Evolutionary conservation across 2,888 invertebrate species (phyloP), one percentile per base, ranked within the genome.

Genomic region (Dioctria rufipes): DNA sequence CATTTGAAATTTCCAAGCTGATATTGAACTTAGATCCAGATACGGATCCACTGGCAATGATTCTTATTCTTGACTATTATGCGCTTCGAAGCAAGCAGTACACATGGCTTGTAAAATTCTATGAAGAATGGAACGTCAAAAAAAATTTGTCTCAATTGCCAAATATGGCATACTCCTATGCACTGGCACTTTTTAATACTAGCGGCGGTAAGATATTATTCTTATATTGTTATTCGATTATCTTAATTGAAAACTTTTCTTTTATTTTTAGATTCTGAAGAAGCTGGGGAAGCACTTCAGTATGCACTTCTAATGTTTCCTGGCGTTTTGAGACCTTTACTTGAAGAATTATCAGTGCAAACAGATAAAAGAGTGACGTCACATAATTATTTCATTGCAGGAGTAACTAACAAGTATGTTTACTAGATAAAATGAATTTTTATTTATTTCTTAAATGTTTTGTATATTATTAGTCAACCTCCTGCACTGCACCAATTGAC

Each of bases 1-100:
- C 96, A n/a, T 90, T 97, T 84, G 96, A 97, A 88, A 92, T 96
- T 84, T 94, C 95, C 86, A 97, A 97, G 89, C 88, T 96, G 65
- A 89, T 97, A n/a, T 90, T 96, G 80, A 93, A 93, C 11, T 88
- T 95, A 73, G 94, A 95, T 87, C 94, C 95, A 0, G 92, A 93
- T 11, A 91, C 90, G 9, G 96, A 96, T 89, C 95, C 95, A 2
- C 86, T 96, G 80, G 95, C 94, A n/a, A 91, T 93, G 63, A 91
- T 95, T 81, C 90, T 96, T 80, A 91, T 94, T 85, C 91, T 97
- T 43, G 97, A 97, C 88, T 95, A 95, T 86, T 95, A 95, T 87
- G 95, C 96, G 1, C 86, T 97, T 67, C 91, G 95, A 82, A 92
- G 93, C 71, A 91, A 91, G 80, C 94, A 96, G 88, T 94, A 93